Evolutionary conservation across 2,888 invertebrate genomes (phyloP).

Genomic region (Noctua janthina): DNA sequence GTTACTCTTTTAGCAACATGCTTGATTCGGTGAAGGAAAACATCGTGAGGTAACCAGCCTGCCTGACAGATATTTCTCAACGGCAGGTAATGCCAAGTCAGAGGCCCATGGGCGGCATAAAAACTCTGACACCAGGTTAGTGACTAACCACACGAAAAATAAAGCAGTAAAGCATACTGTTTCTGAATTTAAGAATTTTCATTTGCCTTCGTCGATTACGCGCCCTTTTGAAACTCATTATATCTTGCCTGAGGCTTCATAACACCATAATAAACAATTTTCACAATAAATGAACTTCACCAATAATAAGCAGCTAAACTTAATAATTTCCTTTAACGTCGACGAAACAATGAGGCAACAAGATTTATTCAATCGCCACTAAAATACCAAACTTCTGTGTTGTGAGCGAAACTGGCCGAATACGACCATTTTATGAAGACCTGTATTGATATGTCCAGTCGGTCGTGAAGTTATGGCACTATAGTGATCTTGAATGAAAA

Average conservation of each 20-base stretch:
- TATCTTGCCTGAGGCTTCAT: neutral
- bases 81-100: too few relatives aligned
- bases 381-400: constrained; percentile 50
- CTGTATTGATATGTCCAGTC: constrained; percentile 52
- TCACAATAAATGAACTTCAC: constrained; percentile 5
- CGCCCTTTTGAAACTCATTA: neutral
- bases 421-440: constrained; percentile 58
- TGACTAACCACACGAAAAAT: too few relatives aligned
- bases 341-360: constrained; percentile 49
- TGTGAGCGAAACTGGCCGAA: constrained; percentile 43
- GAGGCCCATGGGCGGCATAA: too few relatives aligned
- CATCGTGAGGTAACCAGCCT: too few relatives aligned
- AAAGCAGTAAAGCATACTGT: too few relatives aligned
- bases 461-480: neutral
- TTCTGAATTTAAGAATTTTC: neutral
- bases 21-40: too few relatives aligned
- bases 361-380: constrained; percentile 59
- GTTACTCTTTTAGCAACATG: too few relatives aligned
- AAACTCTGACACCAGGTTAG: too few relatives aligned
- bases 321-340: constrained; percentile 42
- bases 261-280: constrained; percentile 5
- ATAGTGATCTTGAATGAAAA: constrained; percentile 20
- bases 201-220: neutral
- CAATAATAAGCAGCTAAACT: constrained; percentile 4
- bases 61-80: too few relatives aligned